A percentile compares a stretch with the other conserved stretches of the same genome.
phyloP scores from a whole-genome alignment of 2,797 vertebrate genomes.

The Hybognathus amarus region DNA sequence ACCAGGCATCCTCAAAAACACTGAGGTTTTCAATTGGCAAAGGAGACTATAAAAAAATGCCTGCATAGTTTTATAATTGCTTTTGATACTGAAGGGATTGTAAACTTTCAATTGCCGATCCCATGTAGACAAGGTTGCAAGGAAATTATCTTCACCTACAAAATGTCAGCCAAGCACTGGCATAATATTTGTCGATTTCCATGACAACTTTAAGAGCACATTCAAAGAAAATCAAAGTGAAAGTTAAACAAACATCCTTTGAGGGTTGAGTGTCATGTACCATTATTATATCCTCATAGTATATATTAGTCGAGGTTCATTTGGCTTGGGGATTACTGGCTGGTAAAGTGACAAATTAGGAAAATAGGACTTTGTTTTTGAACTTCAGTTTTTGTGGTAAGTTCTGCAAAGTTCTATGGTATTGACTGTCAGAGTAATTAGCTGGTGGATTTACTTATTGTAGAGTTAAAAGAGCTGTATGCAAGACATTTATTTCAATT shows the following conservation, averaged over 20 bases:
- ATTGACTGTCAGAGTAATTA: background rate
- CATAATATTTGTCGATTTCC: slow-evolving; percentile 53
- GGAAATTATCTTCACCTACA: slow-evolving; percentile 2
- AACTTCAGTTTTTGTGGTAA: background rate
- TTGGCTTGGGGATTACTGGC: slow-evolving; percentile 45
- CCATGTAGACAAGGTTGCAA: slow-evolving; percentile 14
- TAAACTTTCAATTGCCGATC: background rate
- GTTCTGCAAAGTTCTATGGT: background rate
- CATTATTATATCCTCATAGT: slow-evolving; percentile 30
- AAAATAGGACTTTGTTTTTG: background rate
- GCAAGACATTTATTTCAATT: too few species aligned
- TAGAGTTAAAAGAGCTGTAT: background rate
- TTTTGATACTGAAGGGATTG: slow-evolving; percentile 40
- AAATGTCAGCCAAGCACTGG: slow-evolving; percentile 13
- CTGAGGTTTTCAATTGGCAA: slow-evolving; percentile 16
- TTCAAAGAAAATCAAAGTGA: slow-evolving; percentile 28
- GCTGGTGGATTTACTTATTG: background rate
- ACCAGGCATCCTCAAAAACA: slow-evolving; percentile 29
- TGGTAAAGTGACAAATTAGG: slow-evolving; percentile 29
- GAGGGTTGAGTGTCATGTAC: slow-evolving; percentile 32
- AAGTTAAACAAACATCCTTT: slow-evolving; percentile 35
- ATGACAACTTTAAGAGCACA: slow-evolving; percentile 48
- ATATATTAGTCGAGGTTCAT: slow-evolving; percentile 40
- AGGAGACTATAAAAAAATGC: slow-evolving; percentile 14
- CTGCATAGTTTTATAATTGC: slow-evolving; percentile 48